Evolutionary conservation across 2,888 invertebrate species (phyloP).

Genomic region (Resseliella maxima): DNA sequence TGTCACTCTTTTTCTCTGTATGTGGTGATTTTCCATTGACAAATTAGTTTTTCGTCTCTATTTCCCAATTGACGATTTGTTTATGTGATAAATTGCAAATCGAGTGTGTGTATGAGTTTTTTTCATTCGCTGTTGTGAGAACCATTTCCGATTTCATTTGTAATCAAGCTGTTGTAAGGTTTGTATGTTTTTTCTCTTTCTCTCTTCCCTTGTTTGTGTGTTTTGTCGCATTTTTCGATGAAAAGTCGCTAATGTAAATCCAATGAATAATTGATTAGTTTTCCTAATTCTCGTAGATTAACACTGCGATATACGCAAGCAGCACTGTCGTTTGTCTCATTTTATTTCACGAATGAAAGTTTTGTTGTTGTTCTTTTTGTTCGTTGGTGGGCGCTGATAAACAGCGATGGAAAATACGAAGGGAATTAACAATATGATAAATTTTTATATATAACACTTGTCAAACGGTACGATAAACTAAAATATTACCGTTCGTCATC

Average conservation of each 20-base stretch:
- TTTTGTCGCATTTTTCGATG: neutral
- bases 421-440: neutral
- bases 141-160: neutral
- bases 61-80: neutral
- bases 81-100: constrained; percentile 8
- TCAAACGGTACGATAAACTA: neutral
- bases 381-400: neutral
- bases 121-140: neutral
- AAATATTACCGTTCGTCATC: neutral
- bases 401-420: neutral
- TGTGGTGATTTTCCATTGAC: neutral
- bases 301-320: neutral
- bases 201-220: neutral
- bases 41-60: neutral
- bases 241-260: constrained; percentile 33
- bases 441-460: constrained; percentile 15
- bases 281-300: neutral
- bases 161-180: no score
- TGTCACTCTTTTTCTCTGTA: neutral
- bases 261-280: neutral
- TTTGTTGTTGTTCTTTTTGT: no score
- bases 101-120: neutral
- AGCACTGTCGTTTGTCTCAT: neutral
- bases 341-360: no score
- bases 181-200: neutral